Conservation (phyloP, 2,888 invertebrate genomes). For the Hermaeophaga mercurialis region DNA sequence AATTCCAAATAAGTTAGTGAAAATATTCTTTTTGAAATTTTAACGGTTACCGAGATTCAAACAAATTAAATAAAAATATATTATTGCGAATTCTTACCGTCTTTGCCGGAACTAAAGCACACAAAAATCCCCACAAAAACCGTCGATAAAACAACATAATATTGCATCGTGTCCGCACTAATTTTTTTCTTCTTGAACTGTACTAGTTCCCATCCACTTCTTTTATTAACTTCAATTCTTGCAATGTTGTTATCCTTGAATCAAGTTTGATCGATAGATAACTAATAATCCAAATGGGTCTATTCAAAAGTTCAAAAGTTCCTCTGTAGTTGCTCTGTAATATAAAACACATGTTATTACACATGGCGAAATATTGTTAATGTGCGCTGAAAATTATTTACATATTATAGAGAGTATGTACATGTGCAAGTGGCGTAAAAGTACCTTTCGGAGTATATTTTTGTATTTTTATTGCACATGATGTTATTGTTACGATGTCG, state of each 20-base stretch:
- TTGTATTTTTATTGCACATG: constrained; percentile 7
- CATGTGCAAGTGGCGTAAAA: too few relatives aligned
- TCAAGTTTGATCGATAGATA: constrained; percentile 21
- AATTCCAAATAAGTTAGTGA: background rate
- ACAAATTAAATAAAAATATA: background rate
- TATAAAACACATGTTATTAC: constrained; percentile 3
- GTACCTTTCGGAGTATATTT: background rate
- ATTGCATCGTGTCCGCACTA: constrained; percentile 14
- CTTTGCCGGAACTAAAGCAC: constrained; percentile 1
- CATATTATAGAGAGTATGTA: background rate
- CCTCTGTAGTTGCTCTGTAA: constrained; percentile 2
- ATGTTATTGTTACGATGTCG: background rate
- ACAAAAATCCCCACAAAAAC: constrained; percentile 15
- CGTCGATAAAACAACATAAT: background rate
- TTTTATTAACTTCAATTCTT: background rate
- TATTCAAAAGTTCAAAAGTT: constrained; percentile 2
- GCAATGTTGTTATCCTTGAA: constrained; percentile 17
- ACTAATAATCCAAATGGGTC: constrained; percentile 15
- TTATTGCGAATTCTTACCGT: constrained; percentile 16
- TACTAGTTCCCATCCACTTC: background rate
- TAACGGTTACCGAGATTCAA: background rate
- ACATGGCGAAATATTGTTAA: background rate
- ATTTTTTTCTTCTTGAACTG: constrained; percentile 2
- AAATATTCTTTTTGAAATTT: background rate
- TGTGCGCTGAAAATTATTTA: background rate